Percentiles rank a stretch among this genome's conserved stretches.
Conservation (phyloP, 2,113 vertebrate genomes). For the Caracal caracal region DNA sequence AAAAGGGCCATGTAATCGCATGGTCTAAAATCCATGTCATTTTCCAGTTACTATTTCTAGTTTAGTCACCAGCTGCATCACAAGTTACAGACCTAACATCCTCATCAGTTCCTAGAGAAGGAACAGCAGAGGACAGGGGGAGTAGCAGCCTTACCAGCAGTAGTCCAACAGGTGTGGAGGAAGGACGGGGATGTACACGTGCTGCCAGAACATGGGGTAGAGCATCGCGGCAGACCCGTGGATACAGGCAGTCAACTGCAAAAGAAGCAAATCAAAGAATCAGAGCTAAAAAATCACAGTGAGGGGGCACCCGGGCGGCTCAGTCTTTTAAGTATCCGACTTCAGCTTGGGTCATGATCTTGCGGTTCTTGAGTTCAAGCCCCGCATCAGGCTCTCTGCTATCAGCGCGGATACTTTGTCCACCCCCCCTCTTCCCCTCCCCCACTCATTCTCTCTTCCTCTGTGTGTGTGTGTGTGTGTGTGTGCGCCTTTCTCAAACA, state of each 20-base stretch:
- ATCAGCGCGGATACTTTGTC: no score
- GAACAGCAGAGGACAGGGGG: background rate
- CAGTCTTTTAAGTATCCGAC: no score
- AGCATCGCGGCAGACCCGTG: slow-evolving; percentile 98
- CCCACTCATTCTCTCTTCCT: no score
- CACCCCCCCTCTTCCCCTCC: no score
- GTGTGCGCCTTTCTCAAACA: no score
- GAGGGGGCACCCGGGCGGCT: background rate
- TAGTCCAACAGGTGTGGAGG: slow-evolving; percentile 98
- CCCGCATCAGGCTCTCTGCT: no score
- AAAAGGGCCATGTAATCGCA: background rate
- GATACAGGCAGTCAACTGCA: slow-evolving; percentile 97
- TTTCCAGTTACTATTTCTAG: background rate
- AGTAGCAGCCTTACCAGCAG: slow-evolving; percentile 92
- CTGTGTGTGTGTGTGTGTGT: no score
- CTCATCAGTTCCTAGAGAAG: background rate
- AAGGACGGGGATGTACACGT: slow-evolving; percentile 98
- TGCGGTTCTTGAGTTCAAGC: no score
- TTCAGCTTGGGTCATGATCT: no score
- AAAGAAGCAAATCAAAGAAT: slow-evolving; percentile 47
- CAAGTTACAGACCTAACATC: background rate
- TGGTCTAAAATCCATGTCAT: background rate
- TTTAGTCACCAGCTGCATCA: background rate
- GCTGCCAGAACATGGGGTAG: slow-evolving; percentile 99
- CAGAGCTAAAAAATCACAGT: background rate